Base-by-base conservation (phyloP, 1,140 invertebrate genomes). In the Papilio polytes region DNA sequence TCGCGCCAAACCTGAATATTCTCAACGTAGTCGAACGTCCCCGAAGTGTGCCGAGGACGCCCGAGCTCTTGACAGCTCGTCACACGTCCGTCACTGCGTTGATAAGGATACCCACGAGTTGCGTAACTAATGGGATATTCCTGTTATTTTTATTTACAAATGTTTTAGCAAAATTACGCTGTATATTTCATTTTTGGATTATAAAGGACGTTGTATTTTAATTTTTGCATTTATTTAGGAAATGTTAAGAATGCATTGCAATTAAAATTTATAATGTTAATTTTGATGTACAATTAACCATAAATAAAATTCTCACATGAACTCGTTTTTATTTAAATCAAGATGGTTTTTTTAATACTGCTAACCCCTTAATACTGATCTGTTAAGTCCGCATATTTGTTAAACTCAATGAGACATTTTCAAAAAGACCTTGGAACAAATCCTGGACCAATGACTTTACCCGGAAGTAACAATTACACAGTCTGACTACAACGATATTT, bases 31-130 rank as follows among this genome's bases (percentile, higher is more conserved):
- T 13, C 81, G 85, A 82, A 48, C 51, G 36, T 59, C 15, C 12
- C 83, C 91, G 91, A 90, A 15, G 59, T 12, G 48, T 3, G 73
- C 80, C 91, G 89, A 89, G 78, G 48, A 31, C 72, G 18, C 18
- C 91, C 92, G 92, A 94, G 74, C 90, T 86, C 31, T 80, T 94
- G 91, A 94, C 92, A 94, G 90, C 84, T 88, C 91, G 91, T 94
- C 92, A 94, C 88, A 88, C 87, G 87, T 88, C 90, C 88, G 86
- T 92, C 92, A 92, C 88, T 86, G 77, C 86, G 85, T 89, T 89
- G 88, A 88, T 88, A 89, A 91, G 87, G 90, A 89, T 87, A 86
- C 20, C 81, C 46, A 76, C 2, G 74, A 7, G 22, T 51, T 76
- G 2, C 4, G 20, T 51, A 2, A 48, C 13, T 12, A 46, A 51